These are phyloP conservation scores for Sminthurides aquaticus DNA, from an alignment of 2,888 invertebrate species.

Conservation along the genomic window DNA sequence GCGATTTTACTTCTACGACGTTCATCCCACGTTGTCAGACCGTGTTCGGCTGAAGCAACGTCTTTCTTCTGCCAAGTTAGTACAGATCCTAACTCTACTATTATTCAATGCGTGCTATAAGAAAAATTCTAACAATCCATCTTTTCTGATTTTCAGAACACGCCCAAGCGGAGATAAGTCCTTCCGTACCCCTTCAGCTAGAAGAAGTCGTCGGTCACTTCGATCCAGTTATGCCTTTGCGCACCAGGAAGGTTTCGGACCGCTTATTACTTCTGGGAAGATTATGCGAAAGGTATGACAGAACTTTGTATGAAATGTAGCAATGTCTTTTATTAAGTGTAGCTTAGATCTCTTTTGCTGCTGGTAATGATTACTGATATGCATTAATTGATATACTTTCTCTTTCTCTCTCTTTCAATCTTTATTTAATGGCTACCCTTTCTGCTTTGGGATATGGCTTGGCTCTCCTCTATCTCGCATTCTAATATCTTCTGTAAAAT, in stretches of 20 bases:
- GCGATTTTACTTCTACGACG: slow-evolving; percentile 88
- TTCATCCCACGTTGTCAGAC: slow-evolving; percentile 85
- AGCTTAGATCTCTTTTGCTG: background rate
- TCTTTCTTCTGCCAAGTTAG: slow-evolving; percentile 52
- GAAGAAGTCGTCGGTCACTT: slow-evolving; percentile 80
- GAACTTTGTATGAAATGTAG: background rate
- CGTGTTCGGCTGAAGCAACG: slow-evolving; percentile 76
- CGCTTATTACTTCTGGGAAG: slow-evolving; percentile 93
- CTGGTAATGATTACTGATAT: background rate
- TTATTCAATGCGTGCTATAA: background rate
- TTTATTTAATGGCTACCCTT: background rate
- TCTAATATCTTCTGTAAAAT: background rate
- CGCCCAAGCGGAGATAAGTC: slow-evolving; percentile 65
- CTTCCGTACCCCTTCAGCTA: slow-evolving; percentile 74
- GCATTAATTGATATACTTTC: too few relatives aligned
- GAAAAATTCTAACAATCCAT: too few relatives aligned
- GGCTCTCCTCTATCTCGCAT: background rate
- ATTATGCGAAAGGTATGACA: slow-evolving; percentile 62
- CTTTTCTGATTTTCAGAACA: slow-evolving; percentile 31
- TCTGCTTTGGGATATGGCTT: background rate
- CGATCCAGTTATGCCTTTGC: slow-evolving; percentile 98
- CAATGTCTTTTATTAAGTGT: background rate
- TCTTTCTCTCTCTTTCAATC: slow-evolving; percentile 2
- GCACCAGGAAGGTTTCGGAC: slow-evolving; percentile 94
- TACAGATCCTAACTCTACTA: background rate